Base-by-base conservation (phyloP, 64 coral and sea anemone genomes). In the Porites australiensis region DNA sequence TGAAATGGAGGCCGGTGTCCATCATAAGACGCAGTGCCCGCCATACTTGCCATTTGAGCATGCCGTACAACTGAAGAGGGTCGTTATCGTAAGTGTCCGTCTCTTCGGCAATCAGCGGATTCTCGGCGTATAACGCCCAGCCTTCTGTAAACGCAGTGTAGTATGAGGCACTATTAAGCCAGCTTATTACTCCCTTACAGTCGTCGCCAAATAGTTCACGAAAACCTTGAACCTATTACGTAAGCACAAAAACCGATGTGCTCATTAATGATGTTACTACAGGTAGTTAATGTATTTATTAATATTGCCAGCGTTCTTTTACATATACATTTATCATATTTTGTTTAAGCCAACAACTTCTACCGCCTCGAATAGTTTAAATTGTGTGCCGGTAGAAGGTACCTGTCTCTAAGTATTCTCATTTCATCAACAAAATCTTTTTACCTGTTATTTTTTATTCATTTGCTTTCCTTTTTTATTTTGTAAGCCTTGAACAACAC, bases 1-100 rank as follows among this genome's bases (percentile, higher is more conserved):
- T 93, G 58, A 91, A 96, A 88, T 99, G 98, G 13, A 99, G 79
- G 4, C 98, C 98, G 3, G 98, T 99, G 19, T 99, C 98, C 13
- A 99, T 93, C 78, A 99, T 96, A 6, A 99, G 54, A 20, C 98
- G 90, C 43, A 99, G 64, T 16, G 98, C 98, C 77, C 98, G 82
- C 48, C 91, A 20, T 77, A 97, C 88, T 88, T 97, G 95, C 95
- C 95, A 97, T 71, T 97, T 97, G n/a, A 97, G 69, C 95, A 97
- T 97, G 37, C 95, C 95, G 37, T 91, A 97, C 22, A 94, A 91
- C 70, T 94, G 88, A 66, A 97, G 88, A 13, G 83, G 95, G 23
- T 94, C 81, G 3, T 88, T 84, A 2, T 94, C 44, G 51, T 97
- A 97, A 0, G 76, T 75, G 13, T 97, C 74, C 10, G 95, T 97